A percentile compares a stretch with the other conserved stretches of the same genome.
Evolutionary conservation across 2,797 vertebrate species (phyloP).

Genomic region (Oreochromis mossambicus): DNA sequence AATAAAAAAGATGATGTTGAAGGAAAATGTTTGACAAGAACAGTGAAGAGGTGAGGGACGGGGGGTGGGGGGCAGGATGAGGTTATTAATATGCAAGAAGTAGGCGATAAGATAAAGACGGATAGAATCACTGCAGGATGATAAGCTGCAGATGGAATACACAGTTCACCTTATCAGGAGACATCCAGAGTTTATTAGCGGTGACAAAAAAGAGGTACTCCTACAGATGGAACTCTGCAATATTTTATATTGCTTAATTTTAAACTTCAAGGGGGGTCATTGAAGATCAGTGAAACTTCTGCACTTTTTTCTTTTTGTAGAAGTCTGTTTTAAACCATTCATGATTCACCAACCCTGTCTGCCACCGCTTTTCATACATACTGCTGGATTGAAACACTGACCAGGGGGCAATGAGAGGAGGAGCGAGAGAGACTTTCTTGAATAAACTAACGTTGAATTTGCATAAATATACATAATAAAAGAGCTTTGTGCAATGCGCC

Average conservation of each 20-base stretch:
- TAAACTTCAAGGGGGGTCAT: slow-evolving; percentile 17
- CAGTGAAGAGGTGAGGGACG: neutral
- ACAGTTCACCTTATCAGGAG: slow-evolving; percentile 19
- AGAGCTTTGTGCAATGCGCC: slow-evolving; percentile 56
- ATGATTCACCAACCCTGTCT: neutral
- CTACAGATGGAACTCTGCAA: neutral
- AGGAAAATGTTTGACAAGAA: slow-evolving; percentile 29
- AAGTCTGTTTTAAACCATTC: slow-evolving; percentile 10
- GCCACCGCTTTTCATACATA: slow-evolving; percentile 17
- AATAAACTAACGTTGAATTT: slow-evolving; percentile 70
- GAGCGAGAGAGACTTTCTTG: slow-evolving; percentile 57
- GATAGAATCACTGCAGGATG: slow-evolving; percentile 5
- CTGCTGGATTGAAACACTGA: slow-evolving; percentile 45
- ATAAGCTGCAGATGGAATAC: slow-evolving; percentile 28
- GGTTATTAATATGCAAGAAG: slow-evolving; percentile 42
- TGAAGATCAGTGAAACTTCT: slow-evolving; percentile 11
- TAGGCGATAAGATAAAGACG: slow-evolving; percentile 23
- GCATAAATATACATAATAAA: slow-evolving; percentile 79
- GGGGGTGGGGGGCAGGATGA: neutral
- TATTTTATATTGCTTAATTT: slow-evolving; percentile 28
- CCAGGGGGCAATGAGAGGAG: slow-evolving; percentile 57
- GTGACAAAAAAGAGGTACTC: slow-evolving; percentile 14
- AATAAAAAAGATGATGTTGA: neutral
- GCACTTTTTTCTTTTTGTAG: neutral
- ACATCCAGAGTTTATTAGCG: slow-evolving; percentile 36